These are phyloP conservation scores for Protaetia brevitarsis DNA, from an alignment of 1,140 invertebrate species.

Conservation along the genomic window DNA sequence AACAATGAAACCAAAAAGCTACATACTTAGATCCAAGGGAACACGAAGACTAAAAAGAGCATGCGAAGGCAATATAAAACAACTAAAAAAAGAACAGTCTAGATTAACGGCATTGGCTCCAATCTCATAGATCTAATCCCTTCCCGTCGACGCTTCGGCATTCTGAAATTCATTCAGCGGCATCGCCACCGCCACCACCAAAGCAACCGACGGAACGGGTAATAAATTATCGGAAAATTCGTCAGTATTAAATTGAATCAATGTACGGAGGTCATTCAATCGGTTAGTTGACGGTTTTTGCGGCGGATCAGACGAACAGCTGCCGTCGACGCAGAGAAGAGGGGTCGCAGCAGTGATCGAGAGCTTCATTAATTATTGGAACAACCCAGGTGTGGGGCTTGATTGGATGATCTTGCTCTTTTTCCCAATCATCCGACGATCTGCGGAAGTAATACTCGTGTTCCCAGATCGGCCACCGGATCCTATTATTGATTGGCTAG, in stretches of 20 bases:
- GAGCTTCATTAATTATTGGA: conserved; percentile 24
- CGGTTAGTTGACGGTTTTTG: conserved; percentile 22
- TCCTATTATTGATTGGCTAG: not conserved
- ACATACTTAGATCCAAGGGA: too few relatives aligned
- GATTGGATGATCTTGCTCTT: conserved; percentile 26
- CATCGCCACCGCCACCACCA: too few relatives aligned
- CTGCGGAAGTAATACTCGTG: conserved; percentile 20
- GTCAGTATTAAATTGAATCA: conserved; percentile 20
- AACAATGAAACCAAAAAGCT: too few relatives aligned
- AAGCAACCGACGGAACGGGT: not conserved
- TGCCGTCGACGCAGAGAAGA: not conserved
- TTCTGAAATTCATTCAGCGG: too few relatives aligned
- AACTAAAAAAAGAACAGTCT: too few relatives aligned
- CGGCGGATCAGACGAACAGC: not conserved
- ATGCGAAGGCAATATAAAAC: too few relatives aligned
- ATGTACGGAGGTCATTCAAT: conserved; percentile 14
- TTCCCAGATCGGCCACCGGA: not conserved
- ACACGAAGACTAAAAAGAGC: too few relatives aligned
- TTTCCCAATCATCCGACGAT: conserved; percentile 17
- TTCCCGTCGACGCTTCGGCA: too few relatives aligned
- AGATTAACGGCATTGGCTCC: too few relatives aligned
- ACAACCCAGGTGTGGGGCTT: conserved; percentile 21
- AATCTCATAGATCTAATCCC: too few relatives aligned
- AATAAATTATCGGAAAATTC: conserved; percentile 10
- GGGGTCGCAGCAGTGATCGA: conserved; percentile 17